Conservation (phyloP, 1,140 invertebrate species). For the Glossosoma conforme region DNA sequence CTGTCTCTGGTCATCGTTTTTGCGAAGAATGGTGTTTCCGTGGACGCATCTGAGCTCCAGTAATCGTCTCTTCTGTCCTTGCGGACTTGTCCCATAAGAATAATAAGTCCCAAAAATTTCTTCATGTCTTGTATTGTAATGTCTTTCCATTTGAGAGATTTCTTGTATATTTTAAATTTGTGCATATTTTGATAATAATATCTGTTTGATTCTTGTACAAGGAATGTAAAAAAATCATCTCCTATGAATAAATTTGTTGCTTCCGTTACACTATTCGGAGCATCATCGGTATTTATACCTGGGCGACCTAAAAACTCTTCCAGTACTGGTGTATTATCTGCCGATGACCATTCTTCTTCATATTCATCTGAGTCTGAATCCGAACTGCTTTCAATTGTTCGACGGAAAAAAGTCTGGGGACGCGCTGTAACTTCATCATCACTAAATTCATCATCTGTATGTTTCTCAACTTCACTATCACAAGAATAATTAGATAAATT, state of each 20-base stretch:
- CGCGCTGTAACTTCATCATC: too few relatives aligned
- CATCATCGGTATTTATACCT: conserved; percentile 6
- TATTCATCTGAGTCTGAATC: conserved; percentile 13
- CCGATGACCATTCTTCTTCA: conserved; percentile 8
- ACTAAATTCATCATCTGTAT: too few relatives aligned
- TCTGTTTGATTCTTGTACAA: conserved; percentile 30
- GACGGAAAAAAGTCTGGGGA: too few relatives aligned
- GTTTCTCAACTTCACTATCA: too few relatives aligned
- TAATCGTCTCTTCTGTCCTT: conserved; percentile 33
- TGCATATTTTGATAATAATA: conserved; percentile 26
- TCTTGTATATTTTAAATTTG: conserved; percentile 21
- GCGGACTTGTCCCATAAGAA: conserved; percentile 31
- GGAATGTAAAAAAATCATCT: conserved; percentile 25
- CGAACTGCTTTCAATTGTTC: too few relatives aligned
- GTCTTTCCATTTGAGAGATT: conserved; percentile 24
- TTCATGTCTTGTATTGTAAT: conserved; percentile 29
- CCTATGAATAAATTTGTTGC: conserved; percentile 29
- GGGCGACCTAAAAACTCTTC: conserved; percentile 8
- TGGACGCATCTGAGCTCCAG: conserved; percentile 30
- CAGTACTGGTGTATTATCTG: conserved; percentile 13
- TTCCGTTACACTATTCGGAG: conserved; percentile 23
- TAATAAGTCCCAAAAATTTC: conserved; percentile 31
- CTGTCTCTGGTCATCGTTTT: conserved; percentile 30
- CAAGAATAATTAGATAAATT: too few relatives aligned
- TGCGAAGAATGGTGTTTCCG: conserved; percentile 32